These are phyloP conservation scores for Brotogeris chrysoptera DNA, from an alignment of 2,797 vertebrate species.

Conservation along the genomic window DNA sequence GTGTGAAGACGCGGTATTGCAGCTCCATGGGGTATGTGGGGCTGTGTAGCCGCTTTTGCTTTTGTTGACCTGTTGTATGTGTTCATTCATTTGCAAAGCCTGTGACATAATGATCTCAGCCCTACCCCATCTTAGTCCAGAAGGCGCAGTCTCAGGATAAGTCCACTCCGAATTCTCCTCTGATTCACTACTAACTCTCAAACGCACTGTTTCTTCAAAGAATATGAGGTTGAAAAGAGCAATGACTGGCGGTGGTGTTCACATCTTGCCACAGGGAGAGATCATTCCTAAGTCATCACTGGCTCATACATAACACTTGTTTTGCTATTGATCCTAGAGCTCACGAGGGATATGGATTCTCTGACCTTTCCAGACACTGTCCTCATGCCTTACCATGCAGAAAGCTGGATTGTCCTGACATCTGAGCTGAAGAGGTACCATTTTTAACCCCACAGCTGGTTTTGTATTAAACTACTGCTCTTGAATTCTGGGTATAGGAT, in stretches of 20 bases:
- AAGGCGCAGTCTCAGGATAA: background rate
- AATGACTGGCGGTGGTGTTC: background rate
- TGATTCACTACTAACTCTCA: background rate
- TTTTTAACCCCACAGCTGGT: background rate
- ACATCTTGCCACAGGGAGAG: background rate
- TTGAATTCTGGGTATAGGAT: background rate
- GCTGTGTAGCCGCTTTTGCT: background rate
- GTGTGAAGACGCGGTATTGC: background rate
- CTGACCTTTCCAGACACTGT: background rate
- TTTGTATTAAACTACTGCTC: background rate
- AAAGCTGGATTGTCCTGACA: background rate
- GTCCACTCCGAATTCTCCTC: background rate
- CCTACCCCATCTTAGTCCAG: background rate
- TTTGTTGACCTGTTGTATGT: background rate
- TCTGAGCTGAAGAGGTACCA: background rate
- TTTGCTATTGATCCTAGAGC: background rate
- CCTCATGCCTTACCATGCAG: background rate
- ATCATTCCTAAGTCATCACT: background rate
- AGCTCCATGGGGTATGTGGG: background rate
- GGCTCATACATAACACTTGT: background rate
- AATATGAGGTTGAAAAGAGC: background rate
- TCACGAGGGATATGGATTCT: background rate
- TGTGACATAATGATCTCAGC: background rate
- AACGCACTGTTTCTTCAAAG: background rate
- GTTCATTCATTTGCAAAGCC: background rate